These are phyloP conservation scores for Synanthedon myopaeformis DNA, from an alignment of 2,888 invertebrate genomes.

Conservation along the genomic window DNA sequence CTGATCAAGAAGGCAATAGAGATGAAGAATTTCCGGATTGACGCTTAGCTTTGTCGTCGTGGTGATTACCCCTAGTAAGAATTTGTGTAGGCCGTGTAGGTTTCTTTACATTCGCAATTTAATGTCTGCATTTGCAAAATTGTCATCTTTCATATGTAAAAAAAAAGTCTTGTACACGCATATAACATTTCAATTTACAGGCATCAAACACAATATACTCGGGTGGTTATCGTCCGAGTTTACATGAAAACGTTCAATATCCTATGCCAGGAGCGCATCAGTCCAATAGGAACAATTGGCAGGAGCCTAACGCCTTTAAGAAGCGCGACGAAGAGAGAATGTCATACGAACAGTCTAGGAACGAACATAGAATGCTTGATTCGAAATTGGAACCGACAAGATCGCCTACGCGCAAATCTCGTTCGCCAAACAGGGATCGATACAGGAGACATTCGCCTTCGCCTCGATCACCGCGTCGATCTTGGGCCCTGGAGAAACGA, in stretches of 20 bases:
- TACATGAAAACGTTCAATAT: constrained; percentile 30
- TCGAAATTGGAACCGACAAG: constrained; percentile 7
- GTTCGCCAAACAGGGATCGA: constrained; percentile 40
- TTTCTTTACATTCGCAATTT: no score
- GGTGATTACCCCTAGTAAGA: no score
- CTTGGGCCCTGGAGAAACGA: constrained; percentile 56
- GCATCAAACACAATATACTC: constrained; percentile 53
- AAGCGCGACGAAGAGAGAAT: constrained; percentile 28
- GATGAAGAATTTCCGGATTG: no score
- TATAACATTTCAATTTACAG: constrained; percentile 59
- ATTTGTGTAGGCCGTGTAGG: no score
- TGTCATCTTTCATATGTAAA: no score
- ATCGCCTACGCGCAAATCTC: constrained; percentile 25
- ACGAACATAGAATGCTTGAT: constrained; percentile 11
- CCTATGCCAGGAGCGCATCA: constrained; percentile 17
- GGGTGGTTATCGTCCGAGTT: constrained; percentile 43
- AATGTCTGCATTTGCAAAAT: no score
- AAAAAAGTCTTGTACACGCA: no score
- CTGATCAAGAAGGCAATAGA: no score
- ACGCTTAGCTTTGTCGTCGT: no score
- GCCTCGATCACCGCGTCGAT: constrained; percentile 46
- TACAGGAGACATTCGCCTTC: constrained; percentile 43
- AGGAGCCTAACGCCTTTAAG: constrained; percentile 25
- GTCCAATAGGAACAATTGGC: constrained; percentile 27
- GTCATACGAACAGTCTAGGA: constrained; percentile 16